These are phyloP conservation scores for Poecilia velifera DNA, from an alignment of 2,797 vertebrate genomes.

Conservation along the genomic window DNA sequence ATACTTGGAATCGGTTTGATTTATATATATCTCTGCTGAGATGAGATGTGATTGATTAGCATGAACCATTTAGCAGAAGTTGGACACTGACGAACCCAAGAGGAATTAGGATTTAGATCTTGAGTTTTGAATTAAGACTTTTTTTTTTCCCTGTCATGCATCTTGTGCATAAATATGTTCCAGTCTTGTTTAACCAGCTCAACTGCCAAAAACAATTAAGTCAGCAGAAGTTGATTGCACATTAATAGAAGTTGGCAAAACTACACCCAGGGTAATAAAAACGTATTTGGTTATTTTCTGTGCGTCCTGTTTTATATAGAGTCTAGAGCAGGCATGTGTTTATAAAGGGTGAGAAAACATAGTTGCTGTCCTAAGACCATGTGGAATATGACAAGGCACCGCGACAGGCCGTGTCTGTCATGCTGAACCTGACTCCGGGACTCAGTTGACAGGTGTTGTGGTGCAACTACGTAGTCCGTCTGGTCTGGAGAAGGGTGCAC, in stretches of 20 bases:
- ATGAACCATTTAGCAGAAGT: not conserved
- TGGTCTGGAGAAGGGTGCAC: slow-evolving; percentile 64
- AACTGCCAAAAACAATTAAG: slow-evolving; percentile 7
- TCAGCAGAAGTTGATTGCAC: slow-evolving; percentile 1
- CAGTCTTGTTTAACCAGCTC: not conserved
- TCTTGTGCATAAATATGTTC: not conserved
- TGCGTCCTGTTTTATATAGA: slow-evolving; percentile 31
- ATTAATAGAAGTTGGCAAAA: slow-evolving; percentile 17
- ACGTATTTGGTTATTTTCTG: slow-evolving; percentile 18
- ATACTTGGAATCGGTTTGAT: slow-evolving; percentile 1
- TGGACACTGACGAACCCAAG: not conserved
- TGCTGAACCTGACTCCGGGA: slow-evolving; percentile 79
- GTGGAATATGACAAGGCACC: slow-evolving; percentile 62
- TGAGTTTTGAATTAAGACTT: not conserved
- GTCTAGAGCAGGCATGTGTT: slow-evolving; percentile 29
- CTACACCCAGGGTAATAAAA: slow-evolving; percentile 43
- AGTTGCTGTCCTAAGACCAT: slow-evolving; percentile 28
- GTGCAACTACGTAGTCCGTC: slow-evolving; percentile 76
- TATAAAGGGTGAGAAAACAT: slow-evolving; percentile 36
- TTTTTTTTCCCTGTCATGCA: not conserved
- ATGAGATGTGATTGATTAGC: not conserved
- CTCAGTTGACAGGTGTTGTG: slow-evolving; percentile 80
- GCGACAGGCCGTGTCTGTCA: slow-evolving; percentile 54
- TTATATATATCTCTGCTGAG: slow-evolving; percentile 5
- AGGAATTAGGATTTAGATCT: not conserved